Conservation (phyloP, 2,797 vertebrate species). For the Poecile montanus region DNA sequence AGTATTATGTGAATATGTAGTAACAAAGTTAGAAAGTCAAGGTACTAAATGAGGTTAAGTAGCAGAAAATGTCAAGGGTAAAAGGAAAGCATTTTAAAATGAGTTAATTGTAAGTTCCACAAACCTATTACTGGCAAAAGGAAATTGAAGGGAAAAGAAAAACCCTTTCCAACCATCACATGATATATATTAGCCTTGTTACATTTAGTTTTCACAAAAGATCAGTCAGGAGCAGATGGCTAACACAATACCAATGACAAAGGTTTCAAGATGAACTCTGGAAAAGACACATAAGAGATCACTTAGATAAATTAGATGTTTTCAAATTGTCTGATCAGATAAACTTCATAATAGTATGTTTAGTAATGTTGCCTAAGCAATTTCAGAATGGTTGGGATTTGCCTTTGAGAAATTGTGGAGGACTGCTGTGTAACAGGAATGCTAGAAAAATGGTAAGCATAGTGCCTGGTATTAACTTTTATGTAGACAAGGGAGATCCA, state of each 20-base stretch:
- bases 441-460: rapidly evolving
- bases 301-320: not conserved
- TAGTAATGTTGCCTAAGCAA: not conserved
- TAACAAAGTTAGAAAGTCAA: not conserved
- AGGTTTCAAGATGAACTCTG: not conserved
- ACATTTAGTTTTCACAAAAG: not conserved
- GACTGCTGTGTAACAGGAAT: not conserved
- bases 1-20: not conserved
- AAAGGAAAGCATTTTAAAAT: not conserved
- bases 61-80: not conserved
- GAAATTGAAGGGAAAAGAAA: not conserved
- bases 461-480: not conserved
- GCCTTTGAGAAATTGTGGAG: not conserved
- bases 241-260: not conserved
- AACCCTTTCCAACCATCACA: not conserved
- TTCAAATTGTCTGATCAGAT: not conserved
- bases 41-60: not conserved
- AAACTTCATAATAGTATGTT: not conserved
- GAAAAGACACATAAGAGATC: not conserved
- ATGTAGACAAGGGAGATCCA: not conserved
- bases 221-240: not conserved
- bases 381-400: not conserved
- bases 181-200: not conserved
- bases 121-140: not conserved
- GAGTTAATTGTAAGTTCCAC: not conserved